Evolutionary conservation across 2,797 vertebrate species (phyloP).

Genomic region (Anguilla anguilla): DNA sequence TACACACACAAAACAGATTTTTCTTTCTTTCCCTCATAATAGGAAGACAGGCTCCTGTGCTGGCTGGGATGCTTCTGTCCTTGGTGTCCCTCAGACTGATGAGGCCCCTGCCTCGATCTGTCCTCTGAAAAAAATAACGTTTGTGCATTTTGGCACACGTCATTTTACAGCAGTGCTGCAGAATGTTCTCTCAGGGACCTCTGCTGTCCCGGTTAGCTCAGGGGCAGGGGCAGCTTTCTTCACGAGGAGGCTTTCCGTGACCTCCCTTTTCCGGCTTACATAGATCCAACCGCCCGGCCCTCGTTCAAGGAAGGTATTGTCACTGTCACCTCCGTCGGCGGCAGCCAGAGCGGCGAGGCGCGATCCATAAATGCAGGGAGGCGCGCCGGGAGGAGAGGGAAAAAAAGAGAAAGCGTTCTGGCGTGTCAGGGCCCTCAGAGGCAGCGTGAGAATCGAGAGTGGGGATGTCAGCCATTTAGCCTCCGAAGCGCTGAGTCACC

Average conservation of each 20-base stretch:
- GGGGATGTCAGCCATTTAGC: slow-evolving; percentile 58
- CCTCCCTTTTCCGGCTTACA: slow-evolving; percentile 49
- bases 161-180: slow-evolving; percentile 49
- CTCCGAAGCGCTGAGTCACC: slow-evolving; percentile 46
- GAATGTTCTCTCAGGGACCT: slow-evolving; percentile 52
- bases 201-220: slow-evolving; percentile 59
- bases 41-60: too few species aligned
- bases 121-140: slow-evolving; percentile 52
- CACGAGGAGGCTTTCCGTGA: slow-evolving; percentile 47
- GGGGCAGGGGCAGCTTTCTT: slow-evolving; percentile 40
- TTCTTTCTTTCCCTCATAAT: slow-evolving; percentile 17
- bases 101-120: slow-evolving; percentile 49
- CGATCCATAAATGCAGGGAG: slow-evolving; percentile 29
- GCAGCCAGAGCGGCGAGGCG: slow-evolving; percentile 34
- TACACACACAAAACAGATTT: slow-evolving; percentile 6
- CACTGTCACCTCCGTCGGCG: slow-evolving; percentile 4
- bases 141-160: slow-evolving; percentile 60
- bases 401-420: background rate
- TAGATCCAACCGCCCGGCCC: slow-evolving; percentile 54
- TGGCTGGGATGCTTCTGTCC: slow-evolving; percentile 28
- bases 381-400: background rate
- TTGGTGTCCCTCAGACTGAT: slow-evolving; percentile 57
- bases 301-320: slow-evolving; percentile 54
- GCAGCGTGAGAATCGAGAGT: slow-evolving; percentile 64
- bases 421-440: slow-evolving; percentile 50